Conservation (phyloP, 2,113 vertebrate genomes). For the Prietella phreatophila region DNA sequence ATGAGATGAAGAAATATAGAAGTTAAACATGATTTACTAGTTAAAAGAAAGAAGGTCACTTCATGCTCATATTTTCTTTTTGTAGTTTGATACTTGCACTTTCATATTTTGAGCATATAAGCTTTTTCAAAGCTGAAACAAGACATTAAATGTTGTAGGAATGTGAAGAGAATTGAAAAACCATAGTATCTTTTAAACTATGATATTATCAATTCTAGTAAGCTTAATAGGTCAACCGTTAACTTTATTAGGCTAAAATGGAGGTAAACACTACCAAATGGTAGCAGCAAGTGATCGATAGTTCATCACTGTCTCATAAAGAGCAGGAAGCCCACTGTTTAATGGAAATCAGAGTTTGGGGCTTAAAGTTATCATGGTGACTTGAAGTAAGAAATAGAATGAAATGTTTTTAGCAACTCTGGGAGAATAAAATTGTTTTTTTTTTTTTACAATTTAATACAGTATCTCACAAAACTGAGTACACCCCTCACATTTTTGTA, state of each 20-base stretch:
- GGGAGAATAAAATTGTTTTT: neutral
- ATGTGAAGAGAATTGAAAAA: neutral
- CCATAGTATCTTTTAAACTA: too few species aligned
- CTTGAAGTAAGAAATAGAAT: constrained; percentile 5
- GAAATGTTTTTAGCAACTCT: neutral
- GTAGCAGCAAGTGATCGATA: constrained; percentile 47
- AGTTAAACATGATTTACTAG: neutral
- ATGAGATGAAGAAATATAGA: neutral
- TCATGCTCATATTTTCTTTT: neutral
- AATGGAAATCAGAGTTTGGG: constrained; percentile 21
- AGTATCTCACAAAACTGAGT: too few species aligned
- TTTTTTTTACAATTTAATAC: neutral
- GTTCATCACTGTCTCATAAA: constrained; percentile 36
- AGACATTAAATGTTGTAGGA: neutral
- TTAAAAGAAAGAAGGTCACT: neutral
- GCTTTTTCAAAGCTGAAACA: neutral
- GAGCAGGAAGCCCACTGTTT: constrained; percentile 13
- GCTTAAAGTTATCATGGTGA: constrained; percentile 36
- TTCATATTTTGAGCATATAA: neutral
- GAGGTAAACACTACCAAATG: neutral
- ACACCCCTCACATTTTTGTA: too few species aligned
- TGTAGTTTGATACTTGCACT: neutral
- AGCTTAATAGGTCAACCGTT: neutral
- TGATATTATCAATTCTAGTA: neutral
- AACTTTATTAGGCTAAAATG: neutral